Evolutionary conservation across 2,113 vertebrate species (phyloP).

Genomic region (Smithornis capensis): DNA sequence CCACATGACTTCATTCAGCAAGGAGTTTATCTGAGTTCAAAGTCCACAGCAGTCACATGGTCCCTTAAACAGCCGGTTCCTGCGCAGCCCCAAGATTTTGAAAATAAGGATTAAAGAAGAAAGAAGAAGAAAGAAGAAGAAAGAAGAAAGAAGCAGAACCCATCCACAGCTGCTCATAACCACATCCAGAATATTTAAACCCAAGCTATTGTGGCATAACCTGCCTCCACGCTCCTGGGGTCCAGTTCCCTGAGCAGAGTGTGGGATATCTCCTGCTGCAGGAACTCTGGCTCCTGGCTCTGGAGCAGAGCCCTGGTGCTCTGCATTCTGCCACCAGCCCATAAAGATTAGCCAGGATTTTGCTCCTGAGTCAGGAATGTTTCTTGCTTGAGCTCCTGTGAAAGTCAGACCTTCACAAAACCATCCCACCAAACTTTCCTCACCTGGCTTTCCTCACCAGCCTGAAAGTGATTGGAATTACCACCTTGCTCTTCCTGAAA

Average conservation of each 20-base stretch:
- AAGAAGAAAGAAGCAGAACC: not conserved
- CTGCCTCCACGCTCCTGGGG: not conserved
- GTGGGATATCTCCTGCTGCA: not conserved
- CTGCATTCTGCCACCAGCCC: not conserved
- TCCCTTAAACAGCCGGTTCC: not conserved
- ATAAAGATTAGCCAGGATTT: not conserved
- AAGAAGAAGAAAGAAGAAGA: not conserved
- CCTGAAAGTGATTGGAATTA: not conserved
- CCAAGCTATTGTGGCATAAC: not conserved
- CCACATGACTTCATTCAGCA: slow-evolving; percentile 41
- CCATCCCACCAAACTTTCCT: not conserved
- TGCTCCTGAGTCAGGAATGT: not conserved
- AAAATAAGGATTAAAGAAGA: not conserved
- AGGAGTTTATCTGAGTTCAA: slow-evolving; percentile 63
- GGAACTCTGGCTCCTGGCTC: not conserved
- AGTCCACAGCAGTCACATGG: slow-evolving; percentile 50
- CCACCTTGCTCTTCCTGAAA: not conserved
- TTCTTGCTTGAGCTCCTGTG: not conserved
- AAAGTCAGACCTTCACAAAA: not conserved
- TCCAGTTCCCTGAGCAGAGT: not conserved
- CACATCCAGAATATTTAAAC: not conserved
- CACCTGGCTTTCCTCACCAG: not conserved
- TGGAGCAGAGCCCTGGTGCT: not conserved
- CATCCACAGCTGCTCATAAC: not conserved
- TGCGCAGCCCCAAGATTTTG: not conserved